Conservation (phyloP, 2,888 invertebrate species). For the Amorpha juglandis region DNA sequence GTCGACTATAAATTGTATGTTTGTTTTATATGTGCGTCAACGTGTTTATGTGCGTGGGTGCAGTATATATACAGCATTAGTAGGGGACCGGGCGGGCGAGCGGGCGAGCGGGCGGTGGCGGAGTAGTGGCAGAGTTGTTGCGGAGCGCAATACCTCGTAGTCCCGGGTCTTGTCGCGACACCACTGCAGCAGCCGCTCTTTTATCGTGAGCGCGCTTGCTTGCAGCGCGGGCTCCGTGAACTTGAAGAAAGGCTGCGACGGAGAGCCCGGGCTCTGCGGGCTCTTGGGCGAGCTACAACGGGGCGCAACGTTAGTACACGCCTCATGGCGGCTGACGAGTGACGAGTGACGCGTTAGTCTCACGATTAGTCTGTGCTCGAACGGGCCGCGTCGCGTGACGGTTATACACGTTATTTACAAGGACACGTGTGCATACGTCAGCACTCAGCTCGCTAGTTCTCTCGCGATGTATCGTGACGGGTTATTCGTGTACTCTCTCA, state of each 20-base stretch:
- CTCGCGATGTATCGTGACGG: slow-evolving; percentile 3
- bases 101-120: slow-evolving; percentile 43
- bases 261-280: slow-evolving; percentile 86
- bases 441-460: neutral
- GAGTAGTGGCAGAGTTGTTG: slow-evolving; percentile 40
- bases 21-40: slow-evolving; percentile 6
- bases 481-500: slow-evolving; percentile 24
- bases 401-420: slow-evolving; percentile 54
- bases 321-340: slow-evolving; percentile 40
- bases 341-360: slow-evolving; percentile 40
- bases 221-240: slow-evolving; percentile 95
- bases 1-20: neutral
- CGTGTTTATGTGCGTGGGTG: neutral
- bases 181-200: slow-evolving; percentile 98
- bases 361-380: slow-evolving; percentile 51
- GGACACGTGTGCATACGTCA: slow-evolving; percentile 28
- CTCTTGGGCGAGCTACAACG: slow-evolving; percentile 90
- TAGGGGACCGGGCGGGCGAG: slow-evolving; percentile 38
- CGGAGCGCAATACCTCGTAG: slow-evolving; percentile 91
- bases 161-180: slow-evolving; percentile 98
- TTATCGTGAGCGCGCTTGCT: slow-evolving; percentile 96
- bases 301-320: slow-evolving; percentile 74
- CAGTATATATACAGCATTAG: slow-evolving; percentile 30
- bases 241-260: slow-evolving; percentile 92
- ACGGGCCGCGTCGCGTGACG: slow-evolving; percentile 54